Percentiles rank a stretch among this genome's conserved stretches.
Evolutionary conservation across 1,140 invertebrate species (phyloP).

Genomic region (Bombus waltoni): DNA sequence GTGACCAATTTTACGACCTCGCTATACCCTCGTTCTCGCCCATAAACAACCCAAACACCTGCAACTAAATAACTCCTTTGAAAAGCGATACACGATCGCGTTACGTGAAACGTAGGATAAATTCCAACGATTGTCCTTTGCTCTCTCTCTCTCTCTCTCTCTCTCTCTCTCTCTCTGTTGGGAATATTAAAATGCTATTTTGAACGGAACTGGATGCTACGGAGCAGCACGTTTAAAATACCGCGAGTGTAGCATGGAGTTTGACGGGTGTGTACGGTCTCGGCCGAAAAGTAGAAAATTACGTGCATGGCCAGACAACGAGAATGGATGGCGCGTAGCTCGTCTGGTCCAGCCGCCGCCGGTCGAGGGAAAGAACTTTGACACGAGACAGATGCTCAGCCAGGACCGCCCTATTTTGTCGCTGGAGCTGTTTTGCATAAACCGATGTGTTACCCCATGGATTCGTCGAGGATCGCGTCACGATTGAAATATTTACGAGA

Average conservation of each 20-base stretch:
- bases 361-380: slow-evolving; percentile 47
- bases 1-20: not conserved
- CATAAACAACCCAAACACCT: not conserved
- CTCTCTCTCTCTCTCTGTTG: too few relatives aligned
- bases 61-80: not conserved
- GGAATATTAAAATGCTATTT: not conserved
- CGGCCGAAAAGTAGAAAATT: slow-evolving; percentile 34
- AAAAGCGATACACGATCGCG: not conserved
- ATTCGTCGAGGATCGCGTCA: slow-evolving; percentile 24
- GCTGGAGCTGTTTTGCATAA: slow-evolving; percentile 54
- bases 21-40: not conserved
- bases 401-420: slow-evolving; percentile 54
- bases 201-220: not conserved
- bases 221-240: slow-evolving; percentile 7
- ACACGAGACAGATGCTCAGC: slow-evolving; percentile 62
- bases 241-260: not conserved
- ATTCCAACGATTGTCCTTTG: not conserved
- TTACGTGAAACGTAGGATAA: not conserved
- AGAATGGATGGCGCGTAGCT: slow-evolving; percentile 46
- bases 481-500: slow-evolving; percentile 47
- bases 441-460: not conserved
- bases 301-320: slow-evolving; percentile 54
- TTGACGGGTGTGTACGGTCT: not conserved
- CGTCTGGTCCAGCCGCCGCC: not conserved
- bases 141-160: too few relatives aligned